Evolutionary conservation across 2,797 vertebrate species (phyloP), one percentile per base, ranked within the genome.

Genomic region (Mycteria americana): DNA sequence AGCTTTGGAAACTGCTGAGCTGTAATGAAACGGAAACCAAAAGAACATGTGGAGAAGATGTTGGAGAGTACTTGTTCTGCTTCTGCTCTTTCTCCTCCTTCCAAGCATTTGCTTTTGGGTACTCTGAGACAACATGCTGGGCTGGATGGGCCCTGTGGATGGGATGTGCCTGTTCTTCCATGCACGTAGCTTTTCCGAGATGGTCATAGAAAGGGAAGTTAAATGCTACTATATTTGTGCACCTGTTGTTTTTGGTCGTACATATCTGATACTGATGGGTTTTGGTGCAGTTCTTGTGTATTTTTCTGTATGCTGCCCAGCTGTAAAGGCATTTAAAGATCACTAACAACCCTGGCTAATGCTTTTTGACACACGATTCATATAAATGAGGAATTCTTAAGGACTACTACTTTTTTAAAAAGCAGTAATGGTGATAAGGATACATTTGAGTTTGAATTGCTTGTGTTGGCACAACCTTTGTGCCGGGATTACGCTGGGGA

Each of bases 191-290:
- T 95, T 70, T 88, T 77, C 51, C 63, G 51, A 84, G 39, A 17
- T 65, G 30, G 23, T 62, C 30, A 6, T 9, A 84, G 48, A 63
- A 77, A 33, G 14, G n/a, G 22, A 92, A 67, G 3, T 57, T 39
- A 92, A 84, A 60, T 53, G n/a, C 18, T 84, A 9, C 30, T 21
- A 0, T 30, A 6, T 54, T 74, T 74, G 39, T 41, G 15, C 35
- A 64, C 2, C 54, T 45, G 14, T 30, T 27, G 3, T 18, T 76
- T 90, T 79, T 81, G 22, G 5, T 81, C 56, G 85, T 79, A 6
- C 1, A 10, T 18, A 15, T 63, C 15, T 41, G 37, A 54, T 53
- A 41, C 19, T 59, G 12, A 2, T 33, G 27, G 16, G 2, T 0
- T 86, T 88, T 68, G 12, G 27, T 62, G 28, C 31, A 21, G 10